Evolutionary conservation across 2,113 vertebrate genomes (phyloP), one percentile per base, ranked within the genome.

Genomic region (Rhea pennata): DNA sequence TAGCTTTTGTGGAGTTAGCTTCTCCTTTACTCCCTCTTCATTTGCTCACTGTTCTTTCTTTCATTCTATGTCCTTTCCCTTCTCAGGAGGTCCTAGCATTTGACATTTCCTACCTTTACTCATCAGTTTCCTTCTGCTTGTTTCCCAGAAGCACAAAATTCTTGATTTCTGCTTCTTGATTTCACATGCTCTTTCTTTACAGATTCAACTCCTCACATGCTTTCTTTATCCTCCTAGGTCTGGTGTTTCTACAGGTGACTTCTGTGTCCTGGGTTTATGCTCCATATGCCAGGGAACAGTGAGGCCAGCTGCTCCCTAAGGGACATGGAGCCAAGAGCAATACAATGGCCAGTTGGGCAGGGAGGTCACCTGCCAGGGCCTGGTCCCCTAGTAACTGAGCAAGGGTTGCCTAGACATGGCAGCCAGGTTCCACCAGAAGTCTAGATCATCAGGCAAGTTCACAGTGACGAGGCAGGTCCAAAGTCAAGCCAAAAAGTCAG

Each of bases 41-140:
- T 74, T 84, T 77, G 5, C 39, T 79, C 61, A 62, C 9, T 20
- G 4, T 53, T 95, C 51, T 24, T 81, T 66, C 20, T 58, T 62
- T 54, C 40, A 46, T 74, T 91, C 40, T 40, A 3, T 15, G 15
- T 50, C 51, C 46, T 87, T 94, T 70, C 12, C 50, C 42, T 67
- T 59, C 64, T 67, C n/a, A 46, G 50, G 8, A 66, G 71, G 24
- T 42, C 12, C 20, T 46, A 21, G 23, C 0, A 0, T 39, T 42
- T 64, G 20, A 78, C 4, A 7, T 50, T 78, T 88, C 70, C 77
- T 72, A 54, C 40, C 39, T 91, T 72, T 54, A 48, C n/a, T 23
- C 33, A 26, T 20, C 33, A 26, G 15, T 80, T 71, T 72, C 80
- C n/a, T 21, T 14, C 0, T 0, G 61, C 24, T 12, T 8, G 5